These are phyloP conservation scores for Spermophilus dauricus DNA, from an alignment of 2,113 vertebrate genomes.

Conservation along the genomic window DNA sequence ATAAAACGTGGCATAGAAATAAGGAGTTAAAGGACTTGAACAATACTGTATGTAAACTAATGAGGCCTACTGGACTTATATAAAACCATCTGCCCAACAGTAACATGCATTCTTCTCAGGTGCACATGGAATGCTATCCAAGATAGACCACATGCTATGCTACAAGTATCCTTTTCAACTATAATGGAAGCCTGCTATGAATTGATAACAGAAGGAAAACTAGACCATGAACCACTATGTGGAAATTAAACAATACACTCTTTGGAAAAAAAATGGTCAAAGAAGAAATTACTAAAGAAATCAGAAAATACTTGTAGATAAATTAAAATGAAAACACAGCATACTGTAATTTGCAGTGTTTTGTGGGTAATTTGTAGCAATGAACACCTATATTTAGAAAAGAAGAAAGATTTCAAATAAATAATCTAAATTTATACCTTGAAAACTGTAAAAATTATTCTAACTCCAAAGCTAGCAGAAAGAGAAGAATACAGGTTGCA, in stretches of 20 bases:
- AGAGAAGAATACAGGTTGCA: not conserved
- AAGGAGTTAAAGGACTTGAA: not conserved
- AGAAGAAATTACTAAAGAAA: not conserved
- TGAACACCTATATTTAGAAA: not conserved
- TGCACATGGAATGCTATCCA: not conserved
- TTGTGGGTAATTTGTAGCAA: not conserved
- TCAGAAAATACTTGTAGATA: not conserved
- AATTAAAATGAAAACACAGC: not conserved
- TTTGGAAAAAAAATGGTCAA: not conserved
- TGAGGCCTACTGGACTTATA: not conserved
- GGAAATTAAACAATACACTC: not conserved
- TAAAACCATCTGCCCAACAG: not conserved
- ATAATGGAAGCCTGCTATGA: not conserved
- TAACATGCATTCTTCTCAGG: conserved; percentile 13
- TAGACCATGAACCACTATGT: not conserved
- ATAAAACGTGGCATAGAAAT: conserved; percentile 31
- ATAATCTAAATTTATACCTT: not conserved
- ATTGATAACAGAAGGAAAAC: not conserved
- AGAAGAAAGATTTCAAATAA: not conserved
- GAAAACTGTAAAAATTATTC: not conserved
- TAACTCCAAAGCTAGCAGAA: not conserved
- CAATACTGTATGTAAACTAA: not conserved
- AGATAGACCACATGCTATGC: not conserved
- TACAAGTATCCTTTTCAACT: not conserved
- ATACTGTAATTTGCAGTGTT: not conserved